A percentile compares a stretch with the other conserved stretches of the same genome.
Conservation (phyloP, 2,113 vertebrate genomes). For the Catharus minimus region DNA sequence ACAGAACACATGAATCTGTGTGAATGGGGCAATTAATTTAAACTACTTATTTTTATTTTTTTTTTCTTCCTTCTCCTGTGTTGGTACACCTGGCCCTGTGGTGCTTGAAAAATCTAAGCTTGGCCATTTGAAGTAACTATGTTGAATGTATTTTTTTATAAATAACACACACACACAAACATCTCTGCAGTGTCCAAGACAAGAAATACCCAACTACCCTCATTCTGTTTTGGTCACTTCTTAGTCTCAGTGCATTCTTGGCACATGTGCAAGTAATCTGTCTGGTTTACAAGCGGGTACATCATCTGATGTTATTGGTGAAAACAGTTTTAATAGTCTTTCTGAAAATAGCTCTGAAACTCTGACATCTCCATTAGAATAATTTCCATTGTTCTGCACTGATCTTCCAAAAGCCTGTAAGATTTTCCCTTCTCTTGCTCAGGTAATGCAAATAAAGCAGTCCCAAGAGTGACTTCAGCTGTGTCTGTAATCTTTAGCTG, state of each 20-base stretch:
- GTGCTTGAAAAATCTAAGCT: background rate
- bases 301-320: background rate
- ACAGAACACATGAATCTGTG: background rate
- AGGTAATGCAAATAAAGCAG: background rate
- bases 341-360: background rate
- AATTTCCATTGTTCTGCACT: background rate
- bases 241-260: background rate
- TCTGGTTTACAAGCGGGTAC: background rate
- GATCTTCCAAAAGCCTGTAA: background rate
- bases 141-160: background rate
- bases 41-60: background rate
- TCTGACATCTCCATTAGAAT: background rate
- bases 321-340: background rate
- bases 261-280: background rate
- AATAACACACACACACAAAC: background rate
- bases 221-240: background rate
- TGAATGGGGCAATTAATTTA: background rate
- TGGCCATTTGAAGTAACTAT: background rate
- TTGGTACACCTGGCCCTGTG: background rate
- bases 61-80: background rate
- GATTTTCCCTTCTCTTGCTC: background rate
- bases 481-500: background rate
- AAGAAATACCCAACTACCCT: background rate
- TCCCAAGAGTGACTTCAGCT: background rate
- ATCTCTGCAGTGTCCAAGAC: background rate